phyloP scores from a whole-genome alignment of 2,888 invertebrate species.

The Cecidostiba fungosa region DNA sequence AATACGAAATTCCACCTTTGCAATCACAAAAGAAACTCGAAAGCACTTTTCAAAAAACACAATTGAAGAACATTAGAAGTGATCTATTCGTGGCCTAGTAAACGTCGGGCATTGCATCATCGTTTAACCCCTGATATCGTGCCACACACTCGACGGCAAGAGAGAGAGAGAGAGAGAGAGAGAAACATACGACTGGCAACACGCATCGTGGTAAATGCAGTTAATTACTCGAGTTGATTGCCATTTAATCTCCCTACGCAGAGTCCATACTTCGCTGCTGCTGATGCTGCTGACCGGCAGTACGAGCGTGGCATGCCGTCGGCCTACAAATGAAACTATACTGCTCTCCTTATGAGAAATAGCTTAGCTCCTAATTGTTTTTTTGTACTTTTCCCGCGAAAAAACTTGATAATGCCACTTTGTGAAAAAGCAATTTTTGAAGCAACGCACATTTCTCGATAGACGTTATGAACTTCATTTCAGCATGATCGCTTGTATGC shows the following conservation, averaged over 20 bases:
- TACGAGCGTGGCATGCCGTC: slow-evolving; percentile 10
- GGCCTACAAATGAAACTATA: neutral
- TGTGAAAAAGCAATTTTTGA: neutral
- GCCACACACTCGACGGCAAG: neutral
- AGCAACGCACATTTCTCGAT: slow-evolving; percentile 14
- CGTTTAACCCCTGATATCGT: slow-evolving; percentile 52
- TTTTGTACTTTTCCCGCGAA: neutral
- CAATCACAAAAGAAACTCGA: neutral
- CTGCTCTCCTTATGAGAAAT: neutral
- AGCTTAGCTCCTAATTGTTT: neutral
- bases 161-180: slow-evolving; percentile 50
- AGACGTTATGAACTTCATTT: slow-evolving; percentile 11
- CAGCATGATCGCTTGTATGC: slow-evolving; percentile 12
- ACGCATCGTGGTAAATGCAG: slow-evolving; percentile 62
- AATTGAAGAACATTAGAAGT: slow-evolving; percentile 28
- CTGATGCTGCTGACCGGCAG: neutral
- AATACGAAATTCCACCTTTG: neutral
- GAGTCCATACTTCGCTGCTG: slow-evolving; percentile 26
- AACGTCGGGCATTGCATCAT: slow-evolving; percentile 48
- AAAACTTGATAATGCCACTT: neutral
- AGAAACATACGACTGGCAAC: slow-evolving; percentile 42
- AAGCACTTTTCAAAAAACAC: slow-evolving; percentile 30
- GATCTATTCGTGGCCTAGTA: slow-evolving; percentile 16
- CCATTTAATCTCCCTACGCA: slow-evolving; percentile 64
- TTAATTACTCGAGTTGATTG: slow-evolving; percentile 69